A percentile compares a stretch with the other conserved stretches of the same genome.
Conservation (phyloP, 1,140 invertebrate species). For the Anadara kagoshimensis region DNA sequence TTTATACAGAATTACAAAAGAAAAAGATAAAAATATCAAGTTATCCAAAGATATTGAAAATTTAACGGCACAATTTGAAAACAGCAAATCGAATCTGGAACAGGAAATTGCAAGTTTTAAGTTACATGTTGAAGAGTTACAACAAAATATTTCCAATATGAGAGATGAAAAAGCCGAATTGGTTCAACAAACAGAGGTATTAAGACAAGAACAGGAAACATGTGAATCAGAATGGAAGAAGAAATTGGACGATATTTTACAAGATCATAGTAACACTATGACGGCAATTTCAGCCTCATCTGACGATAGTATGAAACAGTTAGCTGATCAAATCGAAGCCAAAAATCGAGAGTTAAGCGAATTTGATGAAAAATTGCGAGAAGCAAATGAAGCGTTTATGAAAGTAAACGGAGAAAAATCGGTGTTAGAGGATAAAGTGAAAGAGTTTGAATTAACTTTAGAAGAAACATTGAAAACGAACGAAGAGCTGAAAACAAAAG, state of each 20-base stretch:
- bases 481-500: slow-evolving; percentile 48
- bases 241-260: slow-evolving; percentile 28
- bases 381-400: slow-evolving; percentile 37
- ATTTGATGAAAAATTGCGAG: slow-evolving; percentile 19
- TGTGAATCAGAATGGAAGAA: slow-evolving; percentile 28
- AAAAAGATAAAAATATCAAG: slow-evolving; percentile 38
- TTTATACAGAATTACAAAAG: slow-evolving; percentile 23
- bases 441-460: slow-evolving; percentile 49
- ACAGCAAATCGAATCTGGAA: neutral
- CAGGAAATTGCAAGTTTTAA: slow-evolving; percentile 34
- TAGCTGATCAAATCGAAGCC: slow-evolving; percentile 32
- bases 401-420: slow-evolving; percentile 49
- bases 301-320: slow-evolving; percentile 32
- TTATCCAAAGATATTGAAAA: slow-evolving; percentile 45
- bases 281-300: slow-evolving; percentile 40
- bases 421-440: slow-evolving; percentile 50
- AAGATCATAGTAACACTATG: slow-evolving; percentile 43
- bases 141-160: slow-evolving; percentile 19
- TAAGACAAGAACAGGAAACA: slow-evolving; percentile 33
- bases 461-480: slow-evolving; percentile 45
- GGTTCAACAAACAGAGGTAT: slow-evolving; percentile 30
- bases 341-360: slow-evolving; percentile 42
- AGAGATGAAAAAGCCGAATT: slow-evolving; percentile 39
- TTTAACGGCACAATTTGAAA: slow-evolving; percentile 27
- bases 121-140: slow-evolving; percentile 23